These are phyloP conservation scores for Melieria omissa DNA, from an alignment of 2,888 invertebrate genomes.

Conservation along the genomic window DNA sequence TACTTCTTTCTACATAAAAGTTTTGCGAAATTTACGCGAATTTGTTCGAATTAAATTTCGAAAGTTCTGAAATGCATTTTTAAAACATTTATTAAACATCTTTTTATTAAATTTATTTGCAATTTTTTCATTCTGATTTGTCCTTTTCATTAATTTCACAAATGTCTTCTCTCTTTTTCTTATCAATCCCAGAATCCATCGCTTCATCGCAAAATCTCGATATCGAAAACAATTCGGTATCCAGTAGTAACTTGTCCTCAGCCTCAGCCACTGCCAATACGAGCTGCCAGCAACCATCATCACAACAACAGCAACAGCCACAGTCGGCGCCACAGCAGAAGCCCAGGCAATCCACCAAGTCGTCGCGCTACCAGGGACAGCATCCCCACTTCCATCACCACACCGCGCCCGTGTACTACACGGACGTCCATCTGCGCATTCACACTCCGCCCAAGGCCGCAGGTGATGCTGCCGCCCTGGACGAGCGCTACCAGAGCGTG, in stretches of 20 bases:
- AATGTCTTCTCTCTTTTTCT: slow-evolving; percentile 9
- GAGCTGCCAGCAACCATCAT: slow-evolving; percentile 67
- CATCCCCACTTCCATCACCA: slow-evolving; percentile 63
- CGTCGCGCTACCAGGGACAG: slow-evolving; percentile 61
- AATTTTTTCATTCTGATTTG: too few relatives aligned
- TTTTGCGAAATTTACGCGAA: too few relatives aligned
- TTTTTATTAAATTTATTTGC: too few relatives aligned
- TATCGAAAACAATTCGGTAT: slow-evolving; percentile 28
- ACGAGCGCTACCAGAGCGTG: slow-evolving; percentile 65
- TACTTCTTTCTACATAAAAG: too few relatives aligned
- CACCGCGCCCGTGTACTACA: slow-evolving; percentile 62
- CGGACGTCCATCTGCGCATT: slow-evolving; percentile 61
- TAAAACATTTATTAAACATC: too few relatives aligned
- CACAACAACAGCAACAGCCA: slow-evolving; percentile 48
- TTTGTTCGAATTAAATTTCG: too few relatives aligned
- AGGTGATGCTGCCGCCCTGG: slow-evolving; percentile 56
- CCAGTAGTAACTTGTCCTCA: slow-evolving; percentile 56
- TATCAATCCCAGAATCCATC: slow-evolving; percentile 17
- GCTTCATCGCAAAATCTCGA: slow-evolving; percentile 20
- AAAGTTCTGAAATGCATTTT: too few relatives aligned
- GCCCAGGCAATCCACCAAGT: slow-evolving; percentile 33
- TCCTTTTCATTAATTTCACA: too few relatives aligned
- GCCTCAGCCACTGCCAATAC: slow-evolving; percentile 69
- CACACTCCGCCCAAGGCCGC: slow-evolving; percentile 57
- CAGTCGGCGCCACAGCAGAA: slow-evolving; percentile 51